Evolutionary conservation across 1,140 invertebrate species (phyloP), one percentile per base, ranked within the genome.

Genomic region (Drosophila virilis): DNA sequence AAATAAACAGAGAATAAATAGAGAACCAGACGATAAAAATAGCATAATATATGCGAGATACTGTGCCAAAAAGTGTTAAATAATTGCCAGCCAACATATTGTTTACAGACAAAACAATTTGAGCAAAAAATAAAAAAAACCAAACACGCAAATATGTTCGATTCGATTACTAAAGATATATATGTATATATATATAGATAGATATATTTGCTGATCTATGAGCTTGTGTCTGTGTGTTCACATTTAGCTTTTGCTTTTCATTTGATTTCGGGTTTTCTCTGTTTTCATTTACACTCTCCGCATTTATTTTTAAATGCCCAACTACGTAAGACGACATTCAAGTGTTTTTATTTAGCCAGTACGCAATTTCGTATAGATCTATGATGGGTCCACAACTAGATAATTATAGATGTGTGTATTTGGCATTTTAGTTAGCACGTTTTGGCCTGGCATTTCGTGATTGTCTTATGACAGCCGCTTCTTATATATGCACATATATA

Each of bases 301-400:
- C 51, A 8, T 65, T 38, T 88, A 89, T 88, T 88, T 88, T 84
- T 88, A 88, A 83, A 83, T 72, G 48, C 13, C 59, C 84, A 88
- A 88, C 83, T 88, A 88, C 83, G 83, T 88, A 88, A 88, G 80
- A 83, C 84, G 83, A 83, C 83, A 88, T 89, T 88, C 79, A 89
- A 89, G 77, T 89, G 80, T 88, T 89, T 89, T 86, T 74, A 76
- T 86, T 86, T 86, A 86, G 82, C 67, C 71, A 80, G 81, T 77
- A 74, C 77, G 83, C 77, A 80, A 75, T 48, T 70, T 70, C 37
- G 51, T 33, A 51, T 51, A 54, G 17, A 68, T 58, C 48, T 0
- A 17, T 17, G 17, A 60, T 28, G 71, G 38, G 60, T 28, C 67
- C 22, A 35, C 51, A 28, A 45, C 43, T 48, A 61, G 46, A 50